Evolutionary conservation across 92 coral and sea anemone species (phyloP), one percentile per base, ranked within the genome.

Genomic region (Zoanthus solanderi): DNA sequence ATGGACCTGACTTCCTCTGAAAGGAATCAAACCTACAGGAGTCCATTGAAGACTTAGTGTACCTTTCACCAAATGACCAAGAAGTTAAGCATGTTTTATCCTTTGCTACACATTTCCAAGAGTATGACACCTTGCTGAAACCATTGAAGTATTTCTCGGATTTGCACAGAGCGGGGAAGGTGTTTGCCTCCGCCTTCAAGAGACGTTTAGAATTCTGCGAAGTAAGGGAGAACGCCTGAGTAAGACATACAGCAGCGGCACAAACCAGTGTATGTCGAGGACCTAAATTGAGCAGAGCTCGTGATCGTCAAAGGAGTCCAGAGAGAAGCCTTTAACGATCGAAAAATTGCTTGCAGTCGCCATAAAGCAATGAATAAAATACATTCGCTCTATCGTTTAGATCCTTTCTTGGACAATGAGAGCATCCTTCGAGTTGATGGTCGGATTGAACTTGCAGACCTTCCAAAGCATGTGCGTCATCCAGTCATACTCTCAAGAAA

Each of bases 141-240:
- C 48, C 56, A 54, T 47, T 85, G 7, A 28, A 76, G 66, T 63
- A 18, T 17, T 75, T 75, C 16, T 61, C 83, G 23, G 44, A 54
- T 28, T 85, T 83, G 89, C 29, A 44, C 66, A 28, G 18, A 3
- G 76, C 89, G 8, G 74, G 79, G 47, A 23, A 81, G 82, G 82
- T 75, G 75, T 18, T 0, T 74, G 82, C 65, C 76, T 82, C 37
- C 30, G 75, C 47, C 68, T 68, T 68, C 68, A 83, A 67, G 57
- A 4, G 44, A 68, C 2, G 78, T 71, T 15, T 7, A 53, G 58
- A 53, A 53, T 9, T 53, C 58, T 13, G 58, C 10, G 15, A 53
- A 53, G 58, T 53, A 53, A 53, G 15, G 58, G 10, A 53, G 58
- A 7, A 13, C 7, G 15, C 10, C 58, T 9, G 1, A 53, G 12